Base-by-base conservation (phyloP, 1,140 invertebrate species). In the Probaryconus sp. region DNA sequence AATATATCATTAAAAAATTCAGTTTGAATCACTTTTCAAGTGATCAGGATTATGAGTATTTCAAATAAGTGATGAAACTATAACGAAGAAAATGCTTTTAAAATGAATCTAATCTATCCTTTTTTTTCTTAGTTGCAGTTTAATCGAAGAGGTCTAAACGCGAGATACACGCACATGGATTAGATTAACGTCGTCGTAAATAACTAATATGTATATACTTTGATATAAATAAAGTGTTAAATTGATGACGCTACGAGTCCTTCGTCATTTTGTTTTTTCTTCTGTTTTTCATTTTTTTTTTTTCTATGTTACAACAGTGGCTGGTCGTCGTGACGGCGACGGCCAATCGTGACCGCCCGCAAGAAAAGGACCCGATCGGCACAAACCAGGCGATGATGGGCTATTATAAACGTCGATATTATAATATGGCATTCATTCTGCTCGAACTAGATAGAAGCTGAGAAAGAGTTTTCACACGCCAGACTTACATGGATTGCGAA, bases 211-310 rank as follows among this genome's bases (percentile, higher is more conserved):
- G 73, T 69, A 20, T 70, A 40, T 68, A 63, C 24, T 64, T 80
- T 72, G 58, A 80, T 84, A 84, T 84, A 84, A 83, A 83, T 84
- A 82, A 83, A 82, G 51, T 81, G 76, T 77, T 85, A 81, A 73
- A 75, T 82, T 76, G 73, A 81, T 77, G 76, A 81, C 75, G 77
- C 77, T 64, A 75, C 75, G 67, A 80, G 70, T 78, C 58, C 20
- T 74, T 61, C 50, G 60, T 58, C 65, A 56, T 71, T 58, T 17
- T 77, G 72, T 76, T 26, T 20, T 76, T n/a, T n/a, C n/a, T n/a
- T n/a, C n/a, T n/a, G n/a, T n/a, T n/a, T n/a, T n/a, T n/a, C n/a
- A n/a, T n/a, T n/a, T n/a, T n/a, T n/a, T n/a, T n/a, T n/a, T n/a
- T n/a, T n/a, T n/a, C n/a, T n/a, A n/a, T n/a, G n/a, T n/a, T n/a